Percentiles rank a stretch among this genome's conserved stretches.
phyloP scores from a whole-genome alignment of 2,113 vertebrate species.

The Isurus oxyrinchus region DNA sequence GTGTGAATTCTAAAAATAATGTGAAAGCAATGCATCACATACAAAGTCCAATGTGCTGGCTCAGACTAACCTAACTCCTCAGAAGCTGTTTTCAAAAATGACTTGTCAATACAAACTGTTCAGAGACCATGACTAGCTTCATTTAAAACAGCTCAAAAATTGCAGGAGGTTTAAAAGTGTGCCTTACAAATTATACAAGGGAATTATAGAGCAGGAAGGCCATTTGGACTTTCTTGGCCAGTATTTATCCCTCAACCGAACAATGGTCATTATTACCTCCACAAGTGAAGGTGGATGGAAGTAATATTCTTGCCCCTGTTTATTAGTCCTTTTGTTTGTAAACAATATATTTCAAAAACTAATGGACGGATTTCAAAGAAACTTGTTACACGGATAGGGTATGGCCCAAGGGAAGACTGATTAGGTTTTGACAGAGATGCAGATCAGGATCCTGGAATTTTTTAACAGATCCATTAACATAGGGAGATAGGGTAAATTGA shows the following conservation, averaged over 20 bases:
- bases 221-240: not conserved
- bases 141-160: not conserved
- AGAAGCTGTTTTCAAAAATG: not conserved
- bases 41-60: not conserved
- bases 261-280: not conserved
- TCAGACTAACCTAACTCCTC: not conserved
- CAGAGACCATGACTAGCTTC: not conserved
- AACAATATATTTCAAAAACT: no score
- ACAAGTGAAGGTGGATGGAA: not conserved
- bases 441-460: no score
- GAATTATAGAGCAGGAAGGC: not conserved
- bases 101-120: not conserved
- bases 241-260: not conserved
- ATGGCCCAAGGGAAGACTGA: no score
- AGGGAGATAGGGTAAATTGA: no score
- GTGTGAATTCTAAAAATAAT: not conserved
- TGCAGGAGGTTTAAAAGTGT: not conserved
- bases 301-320: no score
- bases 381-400: no score
- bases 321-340: no score
- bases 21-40: not conserved
- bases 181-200: not conserved
- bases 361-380: no score
- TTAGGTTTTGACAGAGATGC: no score
- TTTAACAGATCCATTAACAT: no score